phyloP scores from a whole-genome alignment of 2,113 vertebrate genomes.

The Tragelaphus buxtoni region DNA sequence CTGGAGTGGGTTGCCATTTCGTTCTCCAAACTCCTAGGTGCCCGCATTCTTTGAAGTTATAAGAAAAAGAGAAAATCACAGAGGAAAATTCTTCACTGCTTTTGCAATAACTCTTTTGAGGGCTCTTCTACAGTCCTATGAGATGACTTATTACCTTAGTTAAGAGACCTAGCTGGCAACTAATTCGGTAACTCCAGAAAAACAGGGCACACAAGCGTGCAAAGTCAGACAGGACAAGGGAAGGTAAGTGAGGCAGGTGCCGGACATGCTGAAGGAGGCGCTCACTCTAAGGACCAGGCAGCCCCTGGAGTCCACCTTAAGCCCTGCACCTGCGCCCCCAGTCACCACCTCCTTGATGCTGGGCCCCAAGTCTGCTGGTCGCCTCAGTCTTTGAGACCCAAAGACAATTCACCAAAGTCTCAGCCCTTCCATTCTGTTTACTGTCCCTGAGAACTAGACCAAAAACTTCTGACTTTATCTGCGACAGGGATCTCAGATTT shows the following conservation, averaged over 20 bases:
- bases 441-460: not conserved
- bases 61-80: not conserved
- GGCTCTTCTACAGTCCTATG: not conserved
- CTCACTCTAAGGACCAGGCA: not conserved
- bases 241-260: accelerated
- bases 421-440: not conserved
- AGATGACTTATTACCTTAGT: not conserved
- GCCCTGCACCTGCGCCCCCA: no score
- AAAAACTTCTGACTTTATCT: not conserved
- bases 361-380: not conserved
- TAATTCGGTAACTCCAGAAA: not conserved
- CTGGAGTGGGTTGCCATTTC: no score
- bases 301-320: not conserved
- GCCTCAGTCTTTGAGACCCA: no score
- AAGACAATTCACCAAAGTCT: not conserved
- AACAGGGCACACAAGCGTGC: not conserved
- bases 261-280: not conserved
- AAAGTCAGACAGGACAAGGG: not conserved
- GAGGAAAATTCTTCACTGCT: not conserved
- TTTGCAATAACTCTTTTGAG: not conserved
- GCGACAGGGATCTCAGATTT: not conserved
- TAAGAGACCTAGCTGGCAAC: not conserved
- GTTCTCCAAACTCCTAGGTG: no score
- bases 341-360: not conserved
- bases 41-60: not conserved